These are phyloP conservation scores for Bhutanitis thaidina DNA, from an alignment of 2,888 invertebrate genomes.

Conservation along the genomic window DNA sequence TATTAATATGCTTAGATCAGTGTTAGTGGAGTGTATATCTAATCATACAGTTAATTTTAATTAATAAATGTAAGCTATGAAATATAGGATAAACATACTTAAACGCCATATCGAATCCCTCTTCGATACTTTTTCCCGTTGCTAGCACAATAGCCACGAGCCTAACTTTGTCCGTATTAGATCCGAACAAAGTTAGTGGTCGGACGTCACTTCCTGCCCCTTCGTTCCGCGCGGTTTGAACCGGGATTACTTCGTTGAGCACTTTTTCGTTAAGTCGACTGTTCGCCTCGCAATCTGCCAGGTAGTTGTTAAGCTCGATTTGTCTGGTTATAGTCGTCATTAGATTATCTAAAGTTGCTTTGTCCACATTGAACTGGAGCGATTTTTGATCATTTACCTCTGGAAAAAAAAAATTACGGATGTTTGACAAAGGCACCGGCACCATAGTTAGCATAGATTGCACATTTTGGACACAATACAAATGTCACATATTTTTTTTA, in stretches of 20 bases:
- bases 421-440: too few species aligned
- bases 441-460: too few species aligned
- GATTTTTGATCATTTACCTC: constrained; percentile 73
- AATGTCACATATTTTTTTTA: background rate
- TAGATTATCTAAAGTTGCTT: constrained; percentile 86
- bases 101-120: constrained; percentile 85
- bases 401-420: constrained; percentile 34
- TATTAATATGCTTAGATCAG: too few species aligned
- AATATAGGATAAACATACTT: constrained; percentile 73
- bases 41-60: too few species aligned
- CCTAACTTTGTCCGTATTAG: constrained; percentile 83
- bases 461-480: too few species aligned
- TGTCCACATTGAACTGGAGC: constrained; percentile 85
- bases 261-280: constrained; percentile 65
- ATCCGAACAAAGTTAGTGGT: constrained; percentile 87
- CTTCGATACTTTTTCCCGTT: constrained; percentile 83
- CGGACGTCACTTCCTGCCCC: constrained; percentile 42
- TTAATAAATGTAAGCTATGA: too few species aligned
- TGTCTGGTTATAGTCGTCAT: constrained; percentile 90
- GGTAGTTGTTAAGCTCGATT: constrained; percentile 87
- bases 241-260: constrained; percentile 54
- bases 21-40: too few species aligned
- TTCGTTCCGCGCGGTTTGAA: constrained; percentile 30
- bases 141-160: constrained; percentile 84
- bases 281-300: constrained; percentile 82